These are phyloP conservation scores for Nasonia longicornis DNA, from an alignment of 1,140 invertebrate species.

Conservation along the genomic window DNA sequence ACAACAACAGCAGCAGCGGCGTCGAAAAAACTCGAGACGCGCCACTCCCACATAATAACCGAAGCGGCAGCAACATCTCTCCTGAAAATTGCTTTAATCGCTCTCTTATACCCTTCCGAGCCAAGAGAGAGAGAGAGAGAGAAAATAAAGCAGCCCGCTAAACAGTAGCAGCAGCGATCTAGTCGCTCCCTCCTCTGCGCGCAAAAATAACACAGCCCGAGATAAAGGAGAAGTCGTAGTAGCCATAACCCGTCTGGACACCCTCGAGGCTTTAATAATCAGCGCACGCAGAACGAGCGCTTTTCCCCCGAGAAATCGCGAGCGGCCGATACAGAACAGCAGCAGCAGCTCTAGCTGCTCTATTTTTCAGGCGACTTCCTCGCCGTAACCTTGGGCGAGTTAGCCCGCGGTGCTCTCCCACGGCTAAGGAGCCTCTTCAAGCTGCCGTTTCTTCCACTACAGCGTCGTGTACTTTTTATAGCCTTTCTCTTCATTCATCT, in stretches of 20 bases:
- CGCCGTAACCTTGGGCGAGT: background rate
- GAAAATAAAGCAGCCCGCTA: background rate
- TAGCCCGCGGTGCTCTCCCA: constrained; percentile 28
- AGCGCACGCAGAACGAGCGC: constrained; percentile 9
- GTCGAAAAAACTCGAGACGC: constrained; percentile 25
- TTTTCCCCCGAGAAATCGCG: constrained; percentile 28
- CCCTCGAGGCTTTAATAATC: constrained; percentile 33
- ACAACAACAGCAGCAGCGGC: background rate
- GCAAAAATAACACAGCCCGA: background rate
- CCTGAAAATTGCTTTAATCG: constrained; percentile 44
- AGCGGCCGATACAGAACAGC: background rate
- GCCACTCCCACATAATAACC: constrained; percentile 40
- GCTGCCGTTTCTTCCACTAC: background rate
- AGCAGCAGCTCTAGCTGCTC: background rate
- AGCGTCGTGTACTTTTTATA: background rate
- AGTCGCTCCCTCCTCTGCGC: background rate
- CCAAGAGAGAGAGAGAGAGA: background rate
- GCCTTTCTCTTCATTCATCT: background rate
- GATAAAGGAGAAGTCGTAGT: background rate
- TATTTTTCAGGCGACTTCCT: background rate
- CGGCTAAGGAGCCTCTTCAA: constrained; percentile 11
- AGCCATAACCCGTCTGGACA: background rate
- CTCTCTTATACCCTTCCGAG: background rate
- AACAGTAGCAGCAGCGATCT: constrained; percentile 23
- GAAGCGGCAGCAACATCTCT: background rate